Base-by-base conservation (phyloP, 2,113 vertebrate genomes). In the Nannobrachium achirus region DNA sequence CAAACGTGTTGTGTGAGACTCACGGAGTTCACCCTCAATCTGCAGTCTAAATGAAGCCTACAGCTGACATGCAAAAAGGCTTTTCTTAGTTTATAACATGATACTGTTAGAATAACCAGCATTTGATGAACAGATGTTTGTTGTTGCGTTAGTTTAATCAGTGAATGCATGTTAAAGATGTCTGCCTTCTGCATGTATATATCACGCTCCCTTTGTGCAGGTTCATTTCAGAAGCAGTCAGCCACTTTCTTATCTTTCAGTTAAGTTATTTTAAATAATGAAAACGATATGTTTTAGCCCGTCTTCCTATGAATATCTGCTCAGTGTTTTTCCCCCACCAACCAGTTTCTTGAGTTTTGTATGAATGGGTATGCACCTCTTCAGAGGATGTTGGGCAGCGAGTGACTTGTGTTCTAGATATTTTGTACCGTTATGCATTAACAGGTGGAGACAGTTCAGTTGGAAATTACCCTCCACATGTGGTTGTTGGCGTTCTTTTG, bases 251-350 rank as follows among this genome's bases (percentile, higher is more conserved):
- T 60, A 39, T 61, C 56, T 42, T n/a, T 41, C 40, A 57, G 33
- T 74, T 33, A 89, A 84, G 51, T 88, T 89, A 84, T 89, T 92
- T 87, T 56, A 68, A 76, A 83, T 80, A 68, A 84, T 71, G 56
- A 86, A 59, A 25, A 33, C 76, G 8, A 55, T 6, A 10, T 61
- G 56, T 58, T 25, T 63, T 1, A 61, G 61, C 53, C 56, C 33
- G 10, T 59, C 41, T 49, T 66, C 64, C 33, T 74, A 2, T 56
- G 11, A 66, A 20, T 70, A 63, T 71, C 58, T 61, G 67, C 9
- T 68, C 64, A 50, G 40, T 72, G 55, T 65, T 63, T 65, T 52
- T 40, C 13, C 13, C 40, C 6, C 15, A 16, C 19, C 8, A 25
- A 55, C 48, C 60, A 56, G 19, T 49, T 56, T 73, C 57, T 18